Percentiles rank a stretch among this genome's conserved stretches.
These are phyloP conservation scores for Sebastes vulpes DNA, from an alignment of 2,797 vertebrate species.

Conservation along the genomic window DNA sequence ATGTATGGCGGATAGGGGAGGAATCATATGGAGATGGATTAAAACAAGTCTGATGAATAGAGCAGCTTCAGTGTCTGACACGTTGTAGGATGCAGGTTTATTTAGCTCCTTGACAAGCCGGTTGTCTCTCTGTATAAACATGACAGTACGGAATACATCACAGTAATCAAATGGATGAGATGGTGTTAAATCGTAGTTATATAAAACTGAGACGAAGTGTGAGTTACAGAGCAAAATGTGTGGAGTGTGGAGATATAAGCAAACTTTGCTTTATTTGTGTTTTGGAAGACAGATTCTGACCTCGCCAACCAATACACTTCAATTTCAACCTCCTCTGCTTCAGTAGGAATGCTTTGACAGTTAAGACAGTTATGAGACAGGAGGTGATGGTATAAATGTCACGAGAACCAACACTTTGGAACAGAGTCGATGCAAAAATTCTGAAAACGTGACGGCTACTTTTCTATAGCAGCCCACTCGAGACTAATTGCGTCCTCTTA, in stretches of 20 bases:
- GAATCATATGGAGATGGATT: constrained; percentile 93
- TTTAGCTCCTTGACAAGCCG: constrained; percentile 92
- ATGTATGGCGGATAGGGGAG: constrained; percentile 91
- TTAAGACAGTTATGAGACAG: not conserved
- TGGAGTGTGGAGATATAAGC: not conserved
- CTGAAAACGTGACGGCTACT: too few relatives aligned
- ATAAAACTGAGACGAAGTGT: constrained; percentile 19
- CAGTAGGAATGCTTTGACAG: not conserved
- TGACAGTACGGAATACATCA: constrained; percentile 82
- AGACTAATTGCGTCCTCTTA: too few relatives aligned
- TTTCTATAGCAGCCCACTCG: too few relatives aligned
- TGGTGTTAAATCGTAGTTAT: constrained; percentile 40
- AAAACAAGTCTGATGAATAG: constrained; percentile 91
- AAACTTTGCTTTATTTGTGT: not conserved
- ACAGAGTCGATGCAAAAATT: too few relatives aligned
- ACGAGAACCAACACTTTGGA: too few relatives aligned
- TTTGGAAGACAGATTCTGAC: not conserved
- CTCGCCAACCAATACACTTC: not conserved
- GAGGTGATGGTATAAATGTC: too few relatives aligned
- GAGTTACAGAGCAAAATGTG: constrained; percentile 12
- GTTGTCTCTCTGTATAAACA: constrained; percentile 91
- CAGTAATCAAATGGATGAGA: constrained; percentile 44
- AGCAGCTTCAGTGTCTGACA: constrained; percentile 81
- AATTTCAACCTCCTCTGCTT: not conserved
- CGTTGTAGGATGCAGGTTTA: constrained; percentile 86